Evolutionary conservation across 2,888 invertebrate species (phyloP), one percentile per base, ranked within the genome.

Genomic region (Prosopocoilus inquinatus): DNA sequence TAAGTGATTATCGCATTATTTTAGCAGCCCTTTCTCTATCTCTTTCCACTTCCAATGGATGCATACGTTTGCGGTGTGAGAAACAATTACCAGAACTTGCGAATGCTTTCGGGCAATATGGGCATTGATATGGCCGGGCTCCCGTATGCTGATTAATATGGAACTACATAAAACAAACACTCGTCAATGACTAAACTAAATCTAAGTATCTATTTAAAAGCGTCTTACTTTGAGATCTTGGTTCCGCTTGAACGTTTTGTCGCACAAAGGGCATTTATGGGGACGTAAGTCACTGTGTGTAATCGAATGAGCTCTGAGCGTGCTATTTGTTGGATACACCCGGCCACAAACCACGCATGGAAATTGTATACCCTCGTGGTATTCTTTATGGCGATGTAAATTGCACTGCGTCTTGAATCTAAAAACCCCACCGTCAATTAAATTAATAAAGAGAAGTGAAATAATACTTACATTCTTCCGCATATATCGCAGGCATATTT

Each of bases 141-240:
- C 88, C 88, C n/a, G 88, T 88, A 67, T 89, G 88, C 67, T 87
- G 87, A 71, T 88, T 88, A 67, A 87, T 84, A 70, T 89, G 88
- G 71, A 87, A 88, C 84, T 85, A 76, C 55, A 81, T 80, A 52
- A 47, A 52, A 33, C n/a, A 35, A 52, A 45, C n/a, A n/a, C 13
- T 51, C 12, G 32, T 20, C 28, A 41, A 11, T 41, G 12, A 41
- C 9, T 41, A 43, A 2, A 36, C 7, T 12, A 36, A 36, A 36
- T 36, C 36, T 36, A 4, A 20, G 33, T n/a, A 12, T 5, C n/a
- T n/a, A n/a, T 11, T 12, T 45, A 13, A 8, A 16, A 8, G 16
- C n/a, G 13, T 46, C 20, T 7, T 28, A 84, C 86, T 80, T 88
- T 88, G 60, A 89, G 78, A 73, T 89, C 88, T 74, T 88, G 88